Conservation (phyloP, 2,797 vertebrate genomes). For the Oreortyx pictus region DNA sequence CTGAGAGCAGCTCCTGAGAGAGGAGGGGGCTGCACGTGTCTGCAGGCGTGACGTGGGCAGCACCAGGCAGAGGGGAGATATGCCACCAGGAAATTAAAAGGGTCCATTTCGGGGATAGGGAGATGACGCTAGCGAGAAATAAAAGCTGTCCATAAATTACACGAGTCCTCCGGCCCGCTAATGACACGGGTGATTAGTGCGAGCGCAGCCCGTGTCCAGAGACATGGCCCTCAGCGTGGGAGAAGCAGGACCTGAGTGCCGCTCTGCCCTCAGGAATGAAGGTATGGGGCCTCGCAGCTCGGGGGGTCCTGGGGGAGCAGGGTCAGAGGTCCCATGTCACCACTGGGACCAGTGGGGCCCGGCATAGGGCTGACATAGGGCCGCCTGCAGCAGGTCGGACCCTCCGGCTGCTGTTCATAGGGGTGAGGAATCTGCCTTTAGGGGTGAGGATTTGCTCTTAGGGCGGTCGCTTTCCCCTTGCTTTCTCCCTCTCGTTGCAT, state of each 20-base stretch:
- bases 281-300: neutral
- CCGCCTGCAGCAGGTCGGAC: neutral
- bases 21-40: neutral
- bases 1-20: neutral
- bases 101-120: slow-evolving; percentile 40
- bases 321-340: neutral
- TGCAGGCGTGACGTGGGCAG: neutral
- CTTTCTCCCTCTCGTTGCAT: neutral
- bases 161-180: slow-evolving; percentile 34
- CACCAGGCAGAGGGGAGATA: neutral
- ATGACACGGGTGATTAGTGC: slow-evolving; percentile 24
- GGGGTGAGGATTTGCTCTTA: neutral
- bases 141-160: slow-evolving; percentile 66
- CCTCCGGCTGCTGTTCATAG: neutral
- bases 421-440: neutral
- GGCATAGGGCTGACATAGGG: fast-evolving
- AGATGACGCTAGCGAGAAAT: slow-evolving; percentile 60
- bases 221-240: neutral
- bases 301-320: neutral
- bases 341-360: fast-evolving
- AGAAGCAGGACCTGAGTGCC: neutral
- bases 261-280: neutral
- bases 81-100: slow-evolving; percentile 30
- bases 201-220: neutral
- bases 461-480: neutral